Conservation (phyloP, 2,888 invertebrate species). For the Alcis repandata region DNA sequence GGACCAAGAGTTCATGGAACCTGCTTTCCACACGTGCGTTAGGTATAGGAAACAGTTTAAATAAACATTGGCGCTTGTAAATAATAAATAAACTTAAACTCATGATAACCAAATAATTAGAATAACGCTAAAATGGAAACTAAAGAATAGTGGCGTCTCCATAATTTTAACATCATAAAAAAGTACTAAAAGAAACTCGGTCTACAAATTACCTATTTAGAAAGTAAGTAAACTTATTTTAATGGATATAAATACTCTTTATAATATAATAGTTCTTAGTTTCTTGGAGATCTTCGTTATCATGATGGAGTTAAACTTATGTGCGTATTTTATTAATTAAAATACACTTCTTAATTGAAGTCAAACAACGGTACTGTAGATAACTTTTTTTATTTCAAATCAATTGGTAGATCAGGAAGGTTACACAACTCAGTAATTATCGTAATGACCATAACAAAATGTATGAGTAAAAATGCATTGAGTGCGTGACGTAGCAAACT, state of each 20-base stretch:
- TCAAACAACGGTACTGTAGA: not conserved
- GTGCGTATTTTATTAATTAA: not conserved
- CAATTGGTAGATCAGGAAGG: not conserved
- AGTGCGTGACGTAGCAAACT: not conserved
- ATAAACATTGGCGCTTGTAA: constrained; percentile 12
- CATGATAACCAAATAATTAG: constrained; percentile 12
- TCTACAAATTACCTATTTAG: constrained; percentile 43
- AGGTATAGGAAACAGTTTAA: constrained; percentile 20
- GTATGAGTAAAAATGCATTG: not conserved
- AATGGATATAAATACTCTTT: constrained; percentile 24
- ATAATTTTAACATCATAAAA: constrained; percentile 22
- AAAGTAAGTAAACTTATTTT: constrained; percentile 37
- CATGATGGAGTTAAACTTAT: constrained; percentile 1
- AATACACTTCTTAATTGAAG: not conserved
- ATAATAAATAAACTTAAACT: constrained; percentile 16
- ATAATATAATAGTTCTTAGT: constrained; percentile 12
- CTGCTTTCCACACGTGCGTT: constrained; percentile 43
- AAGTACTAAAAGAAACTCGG: constrained; percentile 31
- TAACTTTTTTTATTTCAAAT: not conserved
- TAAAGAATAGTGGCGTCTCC: not conserved
- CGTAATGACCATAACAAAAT: constrained; percentile 9
- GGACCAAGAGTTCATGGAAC: constrained; percentile 39
- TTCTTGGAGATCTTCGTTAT: constrained; percentile 5
- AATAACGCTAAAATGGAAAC: not conserved
- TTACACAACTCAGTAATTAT: not conserved